phyloP scores from a whole-genome alignment of 2,113 vertebrate species.

The Spizaetus ornatus region DNA sequence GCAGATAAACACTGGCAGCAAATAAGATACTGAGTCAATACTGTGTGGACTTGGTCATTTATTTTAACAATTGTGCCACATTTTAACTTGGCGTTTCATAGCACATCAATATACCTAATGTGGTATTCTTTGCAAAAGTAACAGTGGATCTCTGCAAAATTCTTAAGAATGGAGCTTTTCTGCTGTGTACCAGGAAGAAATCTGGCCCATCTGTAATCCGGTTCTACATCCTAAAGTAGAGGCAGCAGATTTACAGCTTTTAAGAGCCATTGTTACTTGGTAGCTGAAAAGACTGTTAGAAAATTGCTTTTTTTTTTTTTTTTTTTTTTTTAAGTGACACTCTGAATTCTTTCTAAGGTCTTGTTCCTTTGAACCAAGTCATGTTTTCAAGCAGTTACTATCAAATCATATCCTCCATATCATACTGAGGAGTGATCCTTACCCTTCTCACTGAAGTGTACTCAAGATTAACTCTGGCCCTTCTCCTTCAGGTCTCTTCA shows the following conservation, averaged over 20 bases:
- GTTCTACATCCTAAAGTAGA: neutral
- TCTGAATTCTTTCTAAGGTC: neutral
- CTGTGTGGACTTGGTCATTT: neutral
- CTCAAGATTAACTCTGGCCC: neutral
- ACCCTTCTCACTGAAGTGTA: neutral
- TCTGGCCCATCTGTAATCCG: neutral
- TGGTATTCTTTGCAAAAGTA: neutral
- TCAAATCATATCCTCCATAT: neutral
- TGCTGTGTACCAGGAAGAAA: neutral
- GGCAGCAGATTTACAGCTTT: neutral
- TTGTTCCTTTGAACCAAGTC: neutral
- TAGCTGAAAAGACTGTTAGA: neutral
- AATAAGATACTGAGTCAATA: neutral
- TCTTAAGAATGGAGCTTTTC: neutral
- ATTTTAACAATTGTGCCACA: neutral
- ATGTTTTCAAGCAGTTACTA: neutral
- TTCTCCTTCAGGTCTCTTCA: neutral
- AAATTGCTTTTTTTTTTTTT: neutral
- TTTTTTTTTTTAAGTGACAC: neutral
- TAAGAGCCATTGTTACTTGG: neutral
- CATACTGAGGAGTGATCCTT: neutral
- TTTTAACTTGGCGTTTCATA: neutral
- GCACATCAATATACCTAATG: neutral
- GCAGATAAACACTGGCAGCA: neutral
- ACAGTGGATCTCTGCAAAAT: neutral